phyloP scores from a whole-genome alignment of 1,140 invertebrate genomes.

The Epicauta chinensis region DNA sequence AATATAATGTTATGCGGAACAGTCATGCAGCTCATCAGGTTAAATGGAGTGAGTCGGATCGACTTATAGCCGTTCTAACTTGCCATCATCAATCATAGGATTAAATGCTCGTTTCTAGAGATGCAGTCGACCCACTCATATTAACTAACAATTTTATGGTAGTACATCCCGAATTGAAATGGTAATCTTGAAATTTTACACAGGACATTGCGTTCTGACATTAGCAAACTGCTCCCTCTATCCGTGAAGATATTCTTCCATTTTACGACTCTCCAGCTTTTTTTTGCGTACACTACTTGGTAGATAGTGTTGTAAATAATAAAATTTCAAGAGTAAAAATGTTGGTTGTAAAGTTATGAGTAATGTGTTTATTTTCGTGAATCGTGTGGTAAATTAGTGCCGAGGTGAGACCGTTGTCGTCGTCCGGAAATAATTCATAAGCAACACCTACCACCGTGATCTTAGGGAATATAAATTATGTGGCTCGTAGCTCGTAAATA shows the following conservation, averaged over 20 bases:
- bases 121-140: slow-evolving; percentile 25
- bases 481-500: slow-evolving; percentile 7
- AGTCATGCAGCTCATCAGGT: slow-evolving; percentile 39
- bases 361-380: slow-evolving; percentile 12
- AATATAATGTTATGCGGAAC: slow-evolving; percentile 31
- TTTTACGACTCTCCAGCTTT: no score
- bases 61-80: slow-evolving; percentile 34
- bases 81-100: slow-evolving; percentile 38
- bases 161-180: slow-evolving; percentile 24
- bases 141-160: slow-evolving; percentile 32
- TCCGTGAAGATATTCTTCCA: no score
- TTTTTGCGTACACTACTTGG: no score
- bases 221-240: no score
- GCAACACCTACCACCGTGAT: slow-evolving; percentile 6
- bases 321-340: no score
- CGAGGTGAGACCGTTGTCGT: slow-evolving; percentile 5
- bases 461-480: slow-evolving; percentile 1
- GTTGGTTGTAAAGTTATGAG: slow-evolving; percentile 6
- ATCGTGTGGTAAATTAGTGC: slow-evolving; percentile 7
- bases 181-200: slow-evolving; percentile 19
- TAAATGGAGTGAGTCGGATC: slow-evolving; percentile 40
- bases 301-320: no score
- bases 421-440: slow-evolving; percentile 10
- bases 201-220: neutral
- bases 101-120: slow-evolving; percentile 33